Evolutionary conservation across 2,888 invertebrate species (phyloP).

Genomic region (Sisyra nigra): DNA sequence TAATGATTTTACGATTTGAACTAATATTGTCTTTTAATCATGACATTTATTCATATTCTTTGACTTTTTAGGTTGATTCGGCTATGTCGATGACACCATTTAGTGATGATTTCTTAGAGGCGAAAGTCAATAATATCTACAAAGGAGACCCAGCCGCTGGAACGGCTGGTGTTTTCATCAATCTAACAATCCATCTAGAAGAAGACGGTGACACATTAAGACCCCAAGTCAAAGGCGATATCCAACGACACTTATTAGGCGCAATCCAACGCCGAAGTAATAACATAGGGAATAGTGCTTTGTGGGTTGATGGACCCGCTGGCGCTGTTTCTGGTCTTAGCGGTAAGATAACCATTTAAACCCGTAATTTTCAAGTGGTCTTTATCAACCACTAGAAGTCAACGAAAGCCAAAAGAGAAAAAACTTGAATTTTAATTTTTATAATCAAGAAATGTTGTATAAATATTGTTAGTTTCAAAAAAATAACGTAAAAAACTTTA

Average conservation of each 20-base stretch:
- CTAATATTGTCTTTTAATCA: too few relatives aligned
- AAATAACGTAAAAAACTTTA: too few relatives aligned
- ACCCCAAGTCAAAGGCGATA: constrained; percentile 50
- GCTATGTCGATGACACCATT: constrained; percentile 87
- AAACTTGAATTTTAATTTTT: neutral
- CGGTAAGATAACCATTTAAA: neutral
- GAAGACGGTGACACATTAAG: constrained; percentile 58
- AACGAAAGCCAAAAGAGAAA: neutral
- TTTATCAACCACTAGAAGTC: constrained; percentile 11
- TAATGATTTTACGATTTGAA: too few relatives aligned
- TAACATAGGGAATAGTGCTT: constrained; percentile 73
- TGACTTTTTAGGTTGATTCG: constrained; percentile 57
- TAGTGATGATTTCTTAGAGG: constrained; percentile 71
- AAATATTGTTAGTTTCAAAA: neutral
- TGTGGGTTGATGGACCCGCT: constrained; percentile 69
- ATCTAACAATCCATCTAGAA: constrained; percentile 66
- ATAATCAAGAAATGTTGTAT: neutral
- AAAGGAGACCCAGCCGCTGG: constrained; percentile 49
- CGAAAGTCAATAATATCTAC: constrained; percentile 64
- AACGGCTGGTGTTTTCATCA: constrained; percentile 65
- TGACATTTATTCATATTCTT: constrained; percentile 4
- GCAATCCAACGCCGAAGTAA: constrained; percentile 70
- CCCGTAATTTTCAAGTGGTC: constrained; percentile 1
- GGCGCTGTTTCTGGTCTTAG: constrained; percentile 56
- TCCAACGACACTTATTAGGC: constrained; percentile 70